phyloP scores from a whole-genome alignment of 1,140 invertebrate species.

The Drosophila sucinea region DNA sequence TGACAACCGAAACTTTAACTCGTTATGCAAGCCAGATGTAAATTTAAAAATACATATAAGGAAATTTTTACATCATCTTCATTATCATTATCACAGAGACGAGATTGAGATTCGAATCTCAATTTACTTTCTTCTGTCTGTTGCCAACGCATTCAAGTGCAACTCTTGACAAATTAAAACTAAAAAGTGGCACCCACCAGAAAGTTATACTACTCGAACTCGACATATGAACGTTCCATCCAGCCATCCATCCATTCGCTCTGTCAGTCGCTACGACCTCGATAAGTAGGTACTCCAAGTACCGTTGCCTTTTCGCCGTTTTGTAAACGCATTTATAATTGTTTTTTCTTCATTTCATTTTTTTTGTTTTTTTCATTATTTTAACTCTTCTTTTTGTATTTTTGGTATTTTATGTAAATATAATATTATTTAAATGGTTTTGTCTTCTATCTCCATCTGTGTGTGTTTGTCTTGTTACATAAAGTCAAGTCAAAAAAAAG shows the following conservation, averaged over 20 bases:
- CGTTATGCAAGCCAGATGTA: slow-evolving; percentile 41
- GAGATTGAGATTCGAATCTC: slow-evolving; percentile 52
- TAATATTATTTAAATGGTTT: slow-evolving; percentile 73
- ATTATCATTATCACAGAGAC: slow-evolving; percentile 28
- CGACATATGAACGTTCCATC: slow-evolving; percentile 7
- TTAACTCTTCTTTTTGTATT: slow-evolving; percentile 57
- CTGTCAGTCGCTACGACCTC: slow-evolving; percentile 55
- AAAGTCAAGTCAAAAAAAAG: slow-evolving; percentile 55
- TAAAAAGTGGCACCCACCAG: slow-evolving; percentile 72
- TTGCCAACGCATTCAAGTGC: slow-evolving; percentile 55
- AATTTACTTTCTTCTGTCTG: slow-evolving; percentile 69
- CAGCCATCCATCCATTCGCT: slow-evolving; percentile 41
- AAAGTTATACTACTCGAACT: slow-evolving; percentile 18
- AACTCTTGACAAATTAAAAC: slow-evolving; percentile 79
- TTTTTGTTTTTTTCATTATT: slow-evolving; percentile 50
- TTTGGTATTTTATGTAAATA: slow-evolving; percentile 72
- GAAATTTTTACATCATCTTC: slow-evolving; percentile 43
- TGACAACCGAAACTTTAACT: slow-evolving; percentile 14
- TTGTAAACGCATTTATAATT: slow-evolving; percentile 14
- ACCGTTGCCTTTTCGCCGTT: slow-evolving; percentile 39
- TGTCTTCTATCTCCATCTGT: slow-evolving; percentile 15
- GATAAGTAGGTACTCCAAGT: slow-evolving; percentile 61
- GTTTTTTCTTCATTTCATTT: slow-evolving; percentile 5
- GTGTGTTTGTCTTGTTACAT: slow-evolving; percentile 59
- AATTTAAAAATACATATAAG: slow-evolving; percentile 27